Base-by-base conservation (phyloP, 2,888 invertebrate species). In the Microctonus hyperodae region DNA sequence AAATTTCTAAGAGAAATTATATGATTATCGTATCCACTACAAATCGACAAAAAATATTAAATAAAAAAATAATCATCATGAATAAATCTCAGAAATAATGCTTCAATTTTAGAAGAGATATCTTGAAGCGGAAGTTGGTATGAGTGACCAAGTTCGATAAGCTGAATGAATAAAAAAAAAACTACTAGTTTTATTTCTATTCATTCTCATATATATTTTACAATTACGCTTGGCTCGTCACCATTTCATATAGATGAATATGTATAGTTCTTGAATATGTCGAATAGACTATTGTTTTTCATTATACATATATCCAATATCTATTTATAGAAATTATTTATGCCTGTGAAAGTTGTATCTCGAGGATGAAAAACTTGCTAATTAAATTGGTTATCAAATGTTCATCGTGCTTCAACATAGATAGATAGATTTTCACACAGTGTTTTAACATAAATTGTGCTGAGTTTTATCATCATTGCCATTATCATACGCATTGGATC, bases 61-160 rank as follows among this genome's bases (percentile, higher is more conserved):
- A 25, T 44, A 28, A 23, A 37, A 59, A 22, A 59, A 59, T 25
- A 40, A 59, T 37, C 9, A 31, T 4, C n/a, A 31, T 44, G 31
- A 60, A 44, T 16, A 6, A 16, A 44, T 44, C 7, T 16, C n/a
- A n/a, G n/a, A n/a, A n/a, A 16, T n/a, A 2, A 20, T 6, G 16
- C 4, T 44, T 20, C 16, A n/a, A 20, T 44, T 44, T 7, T 16
- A 6, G 16, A n/a, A 5, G 28, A 16, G 53, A 57, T 56, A 48
- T 48, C 28, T 37, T 56, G 20, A 55, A 66, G 57, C 71, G 72
- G 72, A 72, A 68, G 70, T 68, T 40, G 64, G 62, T 53, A 44
- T 64, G 67, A 33, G 48, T 70, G 71, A 66, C 69, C 71, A 68
- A 71, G 48, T 72, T 69, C 31, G 72, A 72, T 72, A 72, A 68